Evolutionary conservation across 2,797 vertebrate genomes (phyloP).

Genomic region (Passerculus sandwichensis): DNA sequence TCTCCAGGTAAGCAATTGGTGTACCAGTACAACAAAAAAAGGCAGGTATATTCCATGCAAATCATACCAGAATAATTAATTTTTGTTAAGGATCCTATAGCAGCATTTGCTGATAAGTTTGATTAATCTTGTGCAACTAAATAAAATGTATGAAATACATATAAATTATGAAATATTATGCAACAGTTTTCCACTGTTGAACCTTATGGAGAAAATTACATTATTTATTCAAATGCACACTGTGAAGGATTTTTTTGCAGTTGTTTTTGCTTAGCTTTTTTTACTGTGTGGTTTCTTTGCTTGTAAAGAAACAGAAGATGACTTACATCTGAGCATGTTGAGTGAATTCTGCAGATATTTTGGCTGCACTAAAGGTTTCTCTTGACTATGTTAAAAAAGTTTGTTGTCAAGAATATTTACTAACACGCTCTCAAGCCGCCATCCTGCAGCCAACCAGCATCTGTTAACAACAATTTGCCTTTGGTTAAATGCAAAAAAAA

Average conservation of each 20-base stretch:
- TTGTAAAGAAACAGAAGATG: slow-evolving; percentile 34
- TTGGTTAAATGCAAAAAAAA: neutral
- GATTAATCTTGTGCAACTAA: neutral
- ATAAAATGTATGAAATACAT: neutral
- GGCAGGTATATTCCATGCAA: neutral
- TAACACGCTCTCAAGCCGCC: neutral
- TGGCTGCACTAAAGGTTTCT: slow-evolving; percentile 19
- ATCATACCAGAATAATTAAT: neutral
- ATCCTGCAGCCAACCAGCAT: slow-evolving; percentile 10
- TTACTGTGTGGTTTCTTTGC: neutral
- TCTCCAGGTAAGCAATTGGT: neutral
- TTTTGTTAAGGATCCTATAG: neutral
- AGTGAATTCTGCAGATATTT: slow-evolving; percentile 45
- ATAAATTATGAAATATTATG: neutral
- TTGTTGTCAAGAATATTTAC: slow-evolving; percentile 53
- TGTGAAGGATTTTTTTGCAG: neutral
- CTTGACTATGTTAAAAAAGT: slow-evolving; percentile 27
- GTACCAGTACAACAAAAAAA: neutral
- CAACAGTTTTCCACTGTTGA: neutral
- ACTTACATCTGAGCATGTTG: neutral
- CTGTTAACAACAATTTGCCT: slow-evolving; percentile 25
- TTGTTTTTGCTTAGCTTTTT: neutral
- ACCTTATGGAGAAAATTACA: neutral
- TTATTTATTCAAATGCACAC: neutral
- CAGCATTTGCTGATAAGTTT: neutral